Percentiles rank a stretch among this genome's conserved stretches.
phyloP scores from a whole-genome alignment of 2,113 vertebrate species.

The Talpa occidentalis region DNA sequence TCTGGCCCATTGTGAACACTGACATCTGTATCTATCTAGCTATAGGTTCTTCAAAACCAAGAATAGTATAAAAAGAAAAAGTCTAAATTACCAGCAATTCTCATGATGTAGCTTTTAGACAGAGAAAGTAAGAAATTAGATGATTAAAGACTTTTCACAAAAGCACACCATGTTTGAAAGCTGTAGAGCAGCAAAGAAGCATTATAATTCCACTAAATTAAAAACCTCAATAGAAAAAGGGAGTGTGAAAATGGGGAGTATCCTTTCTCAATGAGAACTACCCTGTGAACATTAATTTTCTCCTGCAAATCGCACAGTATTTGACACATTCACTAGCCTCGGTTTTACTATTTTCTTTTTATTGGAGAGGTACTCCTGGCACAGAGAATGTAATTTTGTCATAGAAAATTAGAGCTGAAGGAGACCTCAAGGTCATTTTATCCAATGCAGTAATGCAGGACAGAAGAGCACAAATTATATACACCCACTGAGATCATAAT shows the following conservation, averaged over 20 bases:
- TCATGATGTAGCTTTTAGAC: slow-evolving; percentile 64
- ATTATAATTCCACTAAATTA: slow-evolving; percentile 74
- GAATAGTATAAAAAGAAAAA: slow-evolving; percentile 54
- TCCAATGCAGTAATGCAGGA: background rate
- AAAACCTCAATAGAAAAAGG: slow-evolving; percentile 50
- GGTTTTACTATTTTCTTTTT: slow-evolving; percentile 67
- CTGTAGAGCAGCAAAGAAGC: slow-evolving; percentile 57
- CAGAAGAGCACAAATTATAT: slow-evolving; percentile 44
- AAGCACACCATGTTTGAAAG: slow-evolving; percentile 68
- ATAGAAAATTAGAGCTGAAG: slow-evolving; percentile 70
- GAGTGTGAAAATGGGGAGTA: slow-evolving; percentile 50
- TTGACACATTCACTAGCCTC: slow-evolving; percentile 47
- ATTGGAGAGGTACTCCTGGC: slow-evolving; percentile 39
- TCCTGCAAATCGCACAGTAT: slow-evolving; percentile 60
- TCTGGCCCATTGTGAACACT: slow-evolving; percentile 52
- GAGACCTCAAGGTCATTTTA: slow-evolving; percentile 62
- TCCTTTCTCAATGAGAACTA: slow-evolving; percentile 47
- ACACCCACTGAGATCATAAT: slow-evolving; percentile 30
- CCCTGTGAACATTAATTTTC: slow-evolving; percentile 61
- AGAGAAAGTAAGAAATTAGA: slow-evolving; percentile 72
- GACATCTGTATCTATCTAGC: slow-evolving; percentile 53
- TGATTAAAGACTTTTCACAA: slow-evolving; percentile 73
- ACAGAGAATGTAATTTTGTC: slow-evolving; percentile 73
- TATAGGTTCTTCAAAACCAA: slow-evolving; percentile 43
- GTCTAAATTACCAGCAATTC: slow-evolving; percentile 60